Evolutionary conservation across 2,113 vertebrate species (phyloP).

Genomic region (Axis porcinus): DNA sequence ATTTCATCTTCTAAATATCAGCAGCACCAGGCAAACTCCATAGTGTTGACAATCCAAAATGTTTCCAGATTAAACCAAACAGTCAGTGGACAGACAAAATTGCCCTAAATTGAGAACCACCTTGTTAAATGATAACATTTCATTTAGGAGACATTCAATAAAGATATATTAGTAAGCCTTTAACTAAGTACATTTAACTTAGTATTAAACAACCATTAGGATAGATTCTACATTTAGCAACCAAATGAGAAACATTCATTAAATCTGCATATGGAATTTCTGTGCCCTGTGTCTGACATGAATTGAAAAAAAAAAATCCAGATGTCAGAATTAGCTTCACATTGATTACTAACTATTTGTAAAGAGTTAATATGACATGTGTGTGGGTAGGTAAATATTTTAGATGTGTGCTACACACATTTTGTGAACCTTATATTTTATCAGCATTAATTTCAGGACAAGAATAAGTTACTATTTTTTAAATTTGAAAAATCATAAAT

Average conservation of each 20-base stretch:
- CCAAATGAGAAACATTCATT: not conserved
- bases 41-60: not conserved
- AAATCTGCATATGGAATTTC: not conserved
- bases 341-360: not conserved
- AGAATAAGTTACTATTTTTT: not conserved
- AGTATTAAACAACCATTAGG: not conserved
- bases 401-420: not conserved
- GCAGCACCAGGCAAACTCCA: not conserved
- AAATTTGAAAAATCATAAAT: not conserved
- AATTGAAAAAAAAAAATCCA: not conserved
- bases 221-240: not conserved
- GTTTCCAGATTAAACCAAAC: not conserved
- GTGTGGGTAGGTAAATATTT: not conserved
- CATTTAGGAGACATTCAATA: not conserved
- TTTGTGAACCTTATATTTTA: not conserved
- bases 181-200: not conserved
- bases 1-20: not conserved
- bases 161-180: not conserved
- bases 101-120: not conserved
- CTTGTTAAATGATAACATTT: not conserved
- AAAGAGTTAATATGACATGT: not conserved
- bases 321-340: not conserved
- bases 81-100: not conserved
- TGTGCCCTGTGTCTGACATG: not conserved
- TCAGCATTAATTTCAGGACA: not conserved